Percentiles rank a stretch among this genome's conserved stretches.
These are phyloP conservation scores for Adineta ricciae DNA, from an alignment of 2,888 invertebrate genomes.

Conservation along the genomic window DNA sequence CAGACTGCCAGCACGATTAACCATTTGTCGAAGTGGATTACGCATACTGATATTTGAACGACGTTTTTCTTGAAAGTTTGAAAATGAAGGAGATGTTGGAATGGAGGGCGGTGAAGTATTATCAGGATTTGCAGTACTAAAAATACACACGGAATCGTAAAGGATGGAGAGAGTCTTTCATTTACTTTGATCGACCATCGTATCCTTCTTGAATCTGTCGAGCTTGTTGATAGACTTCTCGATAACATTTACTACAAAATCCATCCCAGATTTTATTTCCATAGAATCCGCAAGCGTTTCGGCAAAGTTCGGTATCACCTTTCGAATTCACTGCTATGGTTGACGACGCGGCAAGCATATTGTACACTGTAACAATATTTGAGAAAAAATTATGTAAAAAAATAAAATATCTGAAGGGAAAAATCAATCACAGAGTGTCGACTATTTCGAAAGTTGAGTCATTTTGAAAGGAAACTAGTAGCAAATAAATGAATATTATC, in stretches of 20 bases:
- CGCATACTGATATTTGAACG: background rate
- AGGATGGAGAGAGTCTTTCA: too few species aligned
- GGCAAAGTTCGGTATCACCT: conserved; percentile 60
- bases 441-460: too few species aligned
- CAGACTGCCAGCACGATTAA: background rate
- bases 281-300: conserved; percentile 86
- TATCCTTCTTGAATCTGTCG: conserved; percentile 43
- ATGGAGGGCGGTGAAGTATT: background rate
- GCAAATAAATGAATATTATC: too few species aligned
- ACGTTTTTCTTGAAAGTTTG: conserved; percentile 4
- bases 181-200: background rate
- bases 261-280: conserved; percentile 89
- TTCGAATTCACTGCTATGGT: background rate
- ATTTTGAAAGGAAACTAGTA: too few species aligned
- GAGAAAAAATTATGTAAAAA: background rate
- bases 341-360: background rate
- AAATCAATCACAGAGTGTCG: too few species aligned
- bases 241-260: conserved; percentile 89
- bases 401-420: background rate
- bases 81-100: conserved; percentile 36
- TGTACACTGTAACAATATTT: background rate
- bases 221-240: conserved; percentile 56
- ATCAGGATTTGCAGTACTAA: background rate
- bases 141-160: background rate
- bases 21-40: conserved; percentile 4